These are phyloP conservation scores for Erebia epiphron DNA, from an alignment of 2,888 invertebrate genomes.

Conservation along the genomic window DNA sequence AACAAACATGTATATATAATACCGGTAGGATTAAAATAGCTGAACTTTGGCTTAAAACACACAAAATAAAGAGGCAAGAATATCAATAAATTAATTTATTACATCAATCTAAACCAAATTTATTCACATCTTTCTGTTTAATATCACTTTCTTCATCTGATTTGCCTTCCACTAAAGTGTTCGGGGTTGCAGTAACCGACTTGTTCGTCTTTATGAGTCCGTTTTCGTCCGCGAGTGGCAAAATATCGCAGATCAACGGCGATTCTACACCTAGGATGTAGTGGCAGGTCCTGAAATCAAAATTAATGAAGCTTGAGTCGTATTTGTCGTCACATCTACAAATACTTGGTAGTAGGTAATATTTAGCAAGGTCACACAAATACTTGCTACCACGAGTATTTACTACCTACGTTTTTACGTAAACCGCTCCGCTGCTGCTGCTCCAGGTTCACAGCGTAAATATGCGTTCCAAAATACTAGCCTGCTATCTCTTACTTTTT, in stretches of 20 bases:
- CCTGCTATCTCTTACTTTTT: too few species aligned
- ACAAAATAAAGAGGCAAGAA: conserved; percentile 10
- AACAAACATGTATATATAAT: not conserved
- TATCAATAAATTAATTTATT: conserved; percentile 32
- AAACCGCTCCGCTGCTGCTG: too few species aligned
- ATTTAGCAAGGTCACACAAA: too few species aligned
- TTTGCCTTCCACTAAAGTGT: conserved; percentile 44
- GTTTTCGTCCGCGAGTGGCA: conserved; percentile 90
- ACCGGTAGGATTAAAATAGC: too few species aligned
- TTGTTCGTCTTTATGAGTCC: conserved; percentile 82
- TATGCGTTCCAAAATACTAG: too few species aligned
- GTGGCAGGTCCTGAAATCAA: conserved; percentile 88
- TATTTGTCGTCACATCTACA: too few species aligned
- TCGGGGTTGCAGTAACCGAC: conserved; percentile 41
- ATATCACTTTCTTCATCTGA: conserved; percentile 48
- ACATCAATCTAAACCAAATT: conserved; percentile 61
- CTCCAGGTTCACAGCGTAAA: too few species aligned
- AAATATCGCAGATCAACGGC: conserved; percentile 92
- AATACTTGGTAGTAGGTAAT: too few species aligned
- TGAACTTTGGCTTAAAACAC: not conserved
- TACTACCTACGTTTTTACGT: too few species aligned
- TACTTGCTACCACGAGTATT: too few species aligned
- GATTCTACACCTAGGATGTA: conserved; percentile 98
- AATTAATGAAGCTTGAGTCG: not conserved
- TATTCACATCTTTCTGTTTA: conserved; percentile 49